Percentiles rank a stretch among this genome's conserved stretches.
These are phyloP conservation scores for Thaleichthys pacificus DNA, from an alignment of 2,797 vertebrate genomes.

Conservation along the genomic window DNA sequence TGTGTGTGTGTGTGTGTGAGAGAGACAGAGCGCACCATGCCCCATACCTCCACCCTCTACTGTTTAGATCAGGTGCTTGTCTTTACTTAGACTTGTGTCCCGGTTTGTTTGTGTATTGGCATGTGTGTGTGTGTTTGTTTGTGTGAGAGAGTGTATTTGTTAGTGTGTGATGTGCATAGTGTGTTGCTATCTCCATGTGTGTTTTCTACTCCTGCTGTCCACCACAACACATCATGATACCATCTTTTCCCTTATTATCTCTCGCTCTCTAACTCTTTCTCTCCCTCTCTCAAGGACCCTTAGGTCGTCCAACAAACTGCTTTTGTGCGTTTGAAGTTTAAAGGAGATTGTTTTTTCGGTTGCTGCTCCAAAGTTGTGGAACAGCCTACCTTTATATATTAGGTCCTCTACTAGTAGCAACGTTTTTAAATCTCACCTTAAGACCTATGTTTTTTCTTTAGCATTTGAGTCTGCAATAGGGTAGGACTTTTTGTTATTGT, in stretches of 20 bases:
- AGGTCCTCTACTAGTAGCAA: too few relatives aligned
- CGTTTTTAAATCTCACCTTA: too few relatives aligned
- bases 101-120: neutral
- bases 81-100: constrained; percentile 55
- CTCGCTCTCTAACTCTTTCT: neutral
- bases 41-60: constrained; percentile 28
- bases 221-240: neutral
- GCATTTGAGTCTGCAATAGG: too few relatives aligned
- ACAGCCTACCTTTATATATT: too few relatives aligned
- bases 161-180: constrained; percentile 48
- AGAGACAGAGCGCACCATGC: constrained; percentile 34
- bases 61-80: constrained; percentile 62
- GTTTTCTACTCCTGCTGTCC: neutral
- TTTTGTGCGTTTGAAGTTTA: too few relatives aligned
- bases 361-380: too few relatives aligned
- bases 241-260: neutral
- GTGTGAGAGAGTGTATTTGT: constrained; percentile 45
- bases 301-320: too few relatives aligned
- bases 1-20: constrained; percentile 25
- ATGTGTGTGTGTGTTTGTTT: constrained; percentile 25
- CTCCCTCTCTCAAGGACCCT: too few relatives aligned
- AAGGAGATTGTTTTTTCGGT: too few relatives aligned
- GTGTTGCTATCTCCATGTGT: constrained; percentile 23
- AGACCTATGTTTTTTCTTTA: too few relatives aligned
- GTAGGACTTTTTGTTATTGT: too few relatives aligned